These are phyloP conservation scores for Toxotes lorentzi DNA, from an alignment of 2,797 vertebrate genomes.

Conservation along the genomic window DNA sequence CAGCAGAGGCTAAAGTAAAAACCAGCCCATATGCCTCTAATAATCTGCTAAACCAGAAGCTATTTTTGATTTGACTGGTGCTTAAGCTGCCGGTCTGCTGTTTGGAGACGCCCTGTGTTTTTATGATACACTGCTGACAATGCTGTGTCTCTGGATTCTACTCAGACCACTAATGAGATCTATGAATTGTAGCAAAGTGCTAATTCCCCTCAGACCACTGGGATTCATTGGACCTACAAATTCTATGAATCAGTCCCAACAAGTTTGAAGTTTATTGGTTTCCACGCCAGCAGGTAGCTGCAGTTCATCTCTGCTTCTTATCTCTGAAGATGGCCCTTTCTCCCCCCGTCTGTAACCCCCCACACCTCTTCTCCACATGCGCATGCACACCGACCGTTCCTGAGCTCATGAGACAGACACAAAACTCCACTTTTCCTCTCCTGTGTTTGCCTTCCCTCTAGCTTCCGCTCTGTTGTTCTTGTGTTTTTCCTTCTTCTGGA, in stretches of 20 bases:
- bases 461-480: conserved; percentile 36
- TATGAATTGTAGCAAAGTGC: conserved; percentile 63
- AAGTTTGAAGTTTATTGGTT: conserved; percentile 61
- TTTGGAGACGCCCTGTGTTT: conserved; percentile 47
- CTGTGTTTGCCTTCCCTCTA: conserved; percentile 46
- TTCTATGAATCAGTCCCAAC: conserved; percentile 64
- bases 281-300: conserved; percentile 58
- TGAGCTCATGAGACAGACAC: conserved; percentile 24
- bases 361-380: neutral
- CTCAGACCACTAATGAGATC: conserved; percentile 71
- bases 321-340: conserved; percentile 46
- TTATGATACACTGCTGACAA: conserved; percentile 42
- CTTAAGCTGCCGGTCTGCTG: conserved; percentile 25
- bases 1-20: conserved; percentile 38
- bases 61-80: conserved; percentile 39
- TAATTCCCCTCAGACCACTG: conserved; percentile 69
- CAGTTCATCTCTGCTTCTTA: conserved; percentile 41
- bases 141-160: conserved; percentile 49
- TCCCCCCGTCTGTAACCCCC: conserved; percentile 20
- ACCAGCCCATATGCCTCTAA: conserved; percentile 25
- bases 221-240: conserved; percentile 73
- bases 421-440: conserved; percentile 30
- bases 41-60: conserved; percentile 32
- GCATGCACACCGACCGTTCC: neutral
- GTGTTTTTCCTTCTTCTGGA: conserved; percentile 36